These are phyloP conservation scores for Acyrthosiphon pisum DNA, from an alignment of 1,140 invertebrate species.

Conservation along the genomic window DNA sequence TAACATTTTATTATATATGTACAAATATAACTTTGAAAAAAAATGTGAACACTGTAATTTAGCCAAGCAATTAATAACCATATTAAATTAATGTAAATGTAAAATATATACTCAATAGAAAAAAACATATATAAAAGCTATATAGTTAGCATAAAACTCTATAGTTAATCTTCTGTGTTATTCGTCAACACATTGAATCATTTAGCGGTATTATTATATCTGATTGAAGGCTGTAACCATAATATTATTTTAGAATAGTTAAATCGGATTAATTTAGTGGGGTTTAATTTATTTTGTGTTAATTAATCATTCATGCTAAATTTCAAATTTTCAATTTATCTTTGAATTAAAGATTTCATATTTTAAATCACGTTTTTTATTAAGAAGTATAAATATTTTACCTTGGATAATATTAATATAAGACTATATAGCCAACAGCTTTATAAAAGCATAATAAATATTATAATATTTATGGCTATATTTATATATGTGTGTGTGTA, in stretches of 20 bases:
- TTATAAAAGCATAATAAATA: neutral
- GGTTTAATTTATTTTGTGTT: no score
- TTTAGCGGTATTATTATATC: neutral
- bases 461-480: neutral
- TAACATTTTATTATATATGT: no score
- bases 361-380: neutral
- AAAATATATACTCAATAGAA: no score
- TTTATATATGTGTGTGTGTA: neutral
- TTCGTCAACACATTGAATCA: neutral
- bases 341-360: neutral
- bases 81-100: no score
- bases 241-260: neutral
- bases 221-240: neutral
- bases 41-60: no score
- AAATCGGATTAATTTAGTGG: neutral
- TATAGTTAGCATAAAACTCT: no score
- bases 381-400: neutral
- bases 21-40: no score
- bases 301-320: neutral
- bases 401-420: neutral
- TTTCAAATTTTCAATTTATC: neutral
- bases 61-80: no score
- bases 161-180: neutral
- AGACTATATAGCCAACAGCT: neutral
- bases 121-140: no score